phyloP scores from a whole-genome alignment of 2,888 invertebrate genomes.

The Protophormia terraenovae region DNA sequence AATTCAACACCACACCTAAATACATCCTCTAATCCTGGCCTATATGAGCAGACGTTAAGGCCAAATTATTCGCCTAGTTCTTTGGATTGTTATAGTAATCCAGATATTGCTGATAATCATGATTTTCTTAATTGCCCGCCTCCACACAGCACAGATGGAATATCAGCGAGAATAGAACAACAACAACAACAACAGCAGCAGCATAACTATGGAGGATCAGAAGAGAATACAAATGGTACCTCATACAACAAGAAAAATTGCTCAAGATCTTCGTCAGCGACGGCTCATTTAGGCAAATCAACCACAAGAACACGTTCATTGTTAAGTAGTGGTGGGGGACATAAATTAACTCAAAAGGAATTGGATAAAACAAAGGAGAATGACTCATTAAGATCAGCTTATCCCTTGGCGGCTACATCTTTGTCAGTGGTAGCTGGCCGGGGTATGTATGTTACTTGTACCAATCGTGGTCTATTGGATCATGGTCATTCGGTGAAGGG shows the following conservation, averaged over 20 bases:
- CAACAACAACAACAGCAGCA: too few species aligned
- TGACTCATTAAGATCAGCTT: conserved; percentile 70
- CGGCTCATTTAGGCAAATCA: conserved; percentile 1
- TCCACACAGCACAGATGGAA: conserved; percentile 24
- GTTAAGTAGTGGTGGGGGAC: background rate
- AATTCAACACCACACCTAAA: conserved; percentile 60
- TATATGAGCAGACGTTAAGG: conserved; percentile 75
- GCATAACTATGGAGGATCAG: conserved; percentile 4
- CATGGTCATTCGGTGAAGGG: conserved; percentile 93
- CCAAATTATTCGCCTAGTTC: conserved; percentile 75
- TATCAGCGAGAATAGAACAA: background rate
- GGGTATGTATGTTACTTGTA: conserved; percentile 92
- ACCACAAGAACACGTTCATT: conserved; percentile 36
- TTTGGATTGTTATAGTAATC: conserved; percentile 76
- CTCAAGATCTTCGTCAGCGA: conserved; percentile 13
- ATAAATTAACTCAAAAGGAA: conserved; percentile 52
- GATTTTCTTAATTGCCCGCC: conserved; percentile 70
- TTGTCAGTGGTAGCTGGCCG: conserved; percentile 90
- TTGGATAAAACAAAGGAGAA: conserved; percentile 42
- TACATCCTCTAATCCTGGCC: conserved; percentile 31
- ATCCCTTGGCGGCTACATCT: conserved; percentile 78
- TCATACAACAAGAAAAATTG: conserved; percentile 57
- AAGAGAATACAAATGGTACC: conserved; percentile 46
- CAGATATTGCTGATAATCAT: conserved; percentile 74
- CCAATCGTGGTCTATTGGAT: conserved; percentile 90